Base-by-base conservation (phyloP, 2,113 vertebrate genomes). In the Dolichotis patagonum region DNA sequence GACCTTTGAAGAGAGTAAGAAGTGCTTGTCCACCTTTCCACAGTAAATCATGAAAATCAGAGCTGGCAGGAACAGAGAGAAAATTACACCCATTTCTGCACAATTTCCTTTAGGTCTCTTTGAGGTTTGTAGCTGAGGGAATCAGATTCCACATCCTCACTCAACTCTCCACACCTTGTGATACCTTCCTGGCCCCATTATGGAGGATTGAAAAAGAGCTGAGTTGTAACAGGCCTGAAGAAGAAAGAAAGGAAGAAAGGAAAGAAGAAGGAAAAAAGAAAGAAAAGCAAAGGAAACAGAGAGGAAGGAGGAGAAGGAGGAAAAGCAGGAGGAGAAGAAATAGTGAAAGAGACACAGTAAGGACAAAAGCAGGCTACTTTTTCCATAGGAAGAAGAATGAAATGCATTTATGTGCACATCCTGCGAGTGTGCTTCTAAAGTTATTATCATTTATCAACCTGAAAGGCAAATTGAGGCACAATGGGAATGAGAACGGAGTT, bases 341-440 rank as follows among this genome's bases (percentile, higher is more conserved):
- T 71, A 71, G 20, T 71, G 16, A 13, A 20, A 38, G 13, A n/a
- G 46, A 26, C 9, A 30, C 32, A 28, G 4, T 24, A 35, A 52
- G 20, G 13, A n/a, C 56, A 67, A 38, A 58, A 62, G 28, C 65
- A 88, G 89, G 2, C 13, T 78, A 49, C 81, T 28, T 92, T 24
- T 26, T 1, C 67, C 3, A 13, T 41, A 60, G 35, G 43, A 65
- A 93, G 16, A 65, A 93, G 24, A 49, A 92, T 7, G 86, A 88
- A 96, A 88, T 30, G 16, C 38, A 16, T 78, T 87, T 65, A 22
- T 52, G n/a, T 10, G 13, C 54, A 0, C 7, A n/a, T 28, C 5
- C 30, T 85, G 56, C 35, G 87, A 91, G 24, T 58, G 93, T 3
- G 43, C n/a, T 86, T 71, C 77, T 96, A 35, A 97, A 88, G 5